These are phyloP conservation scores for Glareola pratincola DNA, from an alignment of 2,113 vertebrate genomes.

Conservation along the genomic window DNA sequence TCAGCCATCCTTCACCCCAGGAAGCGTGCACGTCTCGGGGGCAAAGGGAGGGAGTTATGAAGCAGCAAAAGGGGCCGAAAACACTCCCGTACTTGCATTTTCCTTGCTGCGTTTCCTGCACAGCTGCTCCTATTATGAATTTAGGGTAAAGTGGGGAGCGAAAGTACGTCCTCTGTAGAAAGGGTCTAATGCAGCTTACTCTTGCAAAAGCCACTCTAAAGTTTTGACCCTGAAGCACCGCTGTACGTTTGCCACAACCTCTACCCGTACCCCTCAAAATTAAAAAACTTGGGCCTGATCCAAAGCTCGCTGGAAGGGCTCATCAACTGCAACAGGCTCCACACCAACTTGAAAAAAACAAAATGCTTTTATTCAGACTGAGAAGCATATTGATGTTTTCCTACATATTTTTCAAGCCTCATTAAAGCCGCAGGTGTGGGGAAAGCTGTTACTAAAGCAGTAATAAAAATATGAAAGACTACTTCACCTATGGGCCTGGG, in stretches of 20 bases:
- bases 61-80: not conserved
- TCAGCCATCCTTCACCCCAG: not conserved
- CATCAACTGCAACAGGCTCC: not conserved
- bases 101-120: not conserved
- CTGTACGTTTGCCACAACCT: not conserved
- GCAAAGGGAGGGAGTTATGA: not conserved
- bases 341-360: not conserved
- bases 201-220: not conserved
- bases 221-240: not conserved
- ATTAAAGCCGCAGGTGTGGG: slow-evolving; percentile 29
- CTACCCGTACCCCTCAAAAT: not conserved
- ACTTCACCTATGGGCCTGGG: not conserved
- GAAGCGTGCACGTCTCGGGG: not conserved
- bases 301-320: not conserved
- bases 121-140: not conserved
- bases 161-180: not conserved
- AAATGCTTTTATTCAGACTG: not conserved
- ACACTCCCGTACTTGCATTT: not conserved
- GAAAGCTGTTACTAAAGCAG: not conserved
- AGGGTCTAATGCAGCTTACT: not conserved
- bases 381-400: not conserved
- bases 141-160: not conserved
- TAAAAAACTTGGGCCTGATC: not conserved
- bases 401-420: not conserved
- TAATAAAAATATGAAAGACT: slow-evolving; percentile 29